Evolutionary conservation across 2,113 vertebrate genomes (phyloP).

Genomic region (Ammodramus savannarum): DNA sequence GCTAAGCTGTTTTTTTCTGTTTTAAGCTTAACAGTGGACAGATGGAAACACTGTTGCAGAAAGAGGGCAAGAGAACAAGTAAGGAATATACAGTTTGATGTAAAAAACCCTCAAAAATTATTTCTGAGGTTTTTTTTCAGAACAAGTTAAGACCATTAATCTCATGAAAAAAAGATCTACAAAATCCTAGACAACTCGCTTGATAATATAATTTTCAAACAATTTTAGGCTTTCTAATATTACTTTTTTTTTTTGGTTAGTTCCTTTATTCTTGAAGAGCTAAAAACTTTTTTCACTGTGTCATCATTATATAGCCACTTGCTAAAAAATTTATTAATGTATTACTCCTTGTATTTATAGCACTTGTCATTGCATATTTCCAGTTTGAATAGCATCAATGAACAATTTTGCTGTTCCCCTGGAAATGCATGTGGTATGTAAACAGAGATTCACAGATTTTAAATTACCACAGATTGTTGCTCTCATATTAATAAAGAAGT

Average conservation of each 20-base stretch:
- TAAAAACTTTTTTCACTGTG: not conserved
- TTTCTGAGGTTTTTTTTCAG: not conserved
- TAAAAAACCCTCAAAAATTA: not conserved
- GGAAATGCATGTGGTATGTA: not conserved
- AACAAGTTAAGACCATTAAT: not conserved
- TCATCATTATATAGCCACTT: not conserved
- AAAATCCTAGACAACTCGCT: fast-evolving
- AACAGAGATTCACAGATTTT: not conserved
- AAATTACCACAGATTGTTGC: not conserved
- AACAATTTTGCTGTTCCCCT: not conserved
- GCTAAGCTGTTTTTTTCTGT: not conserved
- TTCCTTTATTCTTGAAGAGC: not conserved
- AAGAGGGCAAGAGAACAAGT: not conserved
- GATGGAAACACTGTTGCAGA: not conserved
- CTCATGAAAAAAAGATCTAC: fast-evolving
- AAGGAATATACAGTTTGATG: not conserved
- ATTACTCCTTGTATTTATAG: not conserved
- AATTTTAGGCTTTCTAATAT: not conserved
- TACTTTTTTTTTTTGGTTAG: not conserved
- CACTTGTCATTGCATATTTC: not conserved
- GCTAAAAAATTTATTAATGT: not conserved
- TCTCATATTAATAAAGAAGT: not conserved
- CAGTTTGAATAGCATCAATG: not conserved
- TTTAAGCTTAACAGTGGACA: not conserved
- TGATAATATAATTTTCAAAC: not conserved